Percentiles rank a stretch among this genome's conserved stretches.
phyloP scores from a whole-genome alignment of 2,888 invertebrate species.

The Pandemis corylana region DNA sequence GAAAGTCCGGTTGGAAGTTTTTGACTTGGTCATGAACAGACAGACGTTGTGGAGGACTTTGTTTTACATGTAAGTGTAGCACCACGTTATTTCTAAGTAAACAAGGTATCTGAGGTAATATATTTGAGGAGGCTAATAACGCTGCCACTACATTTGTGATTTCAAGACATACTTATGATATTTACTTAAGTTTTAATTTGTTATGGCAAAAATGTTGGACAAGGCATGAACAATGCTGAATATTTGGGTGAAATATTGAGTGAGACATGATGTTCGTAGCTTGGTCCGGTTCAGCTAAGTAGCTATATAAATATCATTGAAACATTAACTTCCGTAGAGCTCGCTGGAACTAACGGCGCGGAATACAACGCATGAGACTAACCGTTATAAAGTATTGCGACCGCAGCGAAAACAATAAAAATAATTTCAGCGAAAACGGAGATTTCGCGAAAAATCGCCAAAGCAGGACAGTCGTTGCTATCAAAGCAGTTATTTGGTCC shows the following conservation, averaged over 20 bases:
- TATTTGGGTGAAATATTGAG: constrained; percentile 26
- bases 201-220: too few relatives aligned
- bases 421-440: constrained; percentile 73
- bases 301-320: constrained; percentile 26
- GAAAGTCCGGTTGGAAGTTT: too few relatives aligned
- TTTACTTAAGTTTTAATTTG: too few relatives aligned
- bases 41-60: too few relatives aligned
- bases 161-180: too few relatives aligned
- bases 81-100: too few relatives aligned
- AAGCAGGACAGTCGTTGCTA: constrained; percentile 68
- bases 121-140: too few relatives aligned
- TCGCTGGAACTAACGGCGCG: constrained; percentile 34
- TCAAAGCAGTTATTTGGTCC: constrained; percentile 77
- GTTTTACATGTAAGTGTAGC: too few relatives aligned
- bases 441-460: constrained; percentile 73
- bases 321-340: constrained; percentile 22
- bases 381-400: constrained; percentile 47
- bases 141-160: too few relatives aligned
- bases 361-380: constrained; percentile 40
- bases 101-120: too few relatives aligned
- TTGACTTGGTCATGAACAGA: too few relatives aligned
- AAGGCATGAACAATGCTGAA: neutral
- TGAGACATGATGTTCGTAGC: constrained; percentile 30
- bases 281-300: constrained; percentile 30
- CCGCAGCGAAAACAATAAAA: constrained; percentile 66